These are phyloP conservation scores for Callocephalon fimbriatum DNA, from an alignment of 2,113 vertebrate species.

Conservation along the genomic window DNA sequence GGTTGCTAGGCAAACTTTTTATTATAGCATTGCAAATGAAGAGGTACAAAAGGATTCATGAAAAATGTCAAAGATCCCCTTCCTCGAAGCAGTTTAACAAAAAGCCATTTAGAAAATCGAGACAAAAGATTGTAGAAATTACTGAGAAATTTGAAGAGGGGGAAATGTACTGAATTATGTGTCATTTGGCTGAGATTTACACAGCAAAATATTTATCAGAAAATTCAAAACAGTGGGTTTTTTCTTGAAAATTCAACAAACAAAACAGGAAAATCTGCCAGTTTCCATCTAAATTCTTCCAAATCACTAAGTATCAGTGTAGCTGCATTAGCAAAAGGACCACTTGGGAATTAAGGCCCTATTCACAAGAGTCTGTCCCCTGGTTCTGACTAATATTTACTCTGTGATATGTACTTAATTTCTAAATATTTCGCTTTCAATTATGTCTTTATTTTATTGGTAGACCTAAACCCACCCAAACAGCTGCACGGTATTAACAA, in stretches of 20 bases:
- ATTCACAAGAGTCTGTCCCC: not conserved
- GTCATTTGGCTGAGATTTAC: not conserved
- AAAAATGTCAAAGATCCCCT: not conserved
- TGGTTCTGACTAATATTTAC: not conserved
- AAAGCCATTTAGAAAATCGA: constrained; percentile 23
- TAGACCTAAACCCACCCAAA: not conserved
- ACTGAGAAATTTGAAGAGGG: not conserved
- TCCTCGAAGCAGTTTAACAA: not conserved
- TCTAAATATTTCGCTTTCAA: not conserved
- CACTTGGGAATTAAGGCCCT: not conserved
- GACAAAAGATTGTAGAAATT: not conserved
- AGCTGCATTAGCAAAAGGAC: not conserved
- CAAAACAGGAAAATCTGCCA: constrained; percentile 31
- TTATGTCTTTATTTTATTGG: not conserved
- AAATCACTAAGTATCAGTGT: not conserved
- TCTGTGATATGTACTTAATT: not conserved
- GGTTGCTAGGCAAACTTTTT: constrained; percentile 38
- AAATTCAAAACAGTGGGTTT: constrained; percentile 21
- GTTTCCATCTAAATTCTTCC: not conserved
- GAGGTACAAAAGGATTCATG: not conserved
- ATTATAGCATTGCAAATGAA: not conserved
- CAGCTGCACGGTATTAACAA: not conserved
- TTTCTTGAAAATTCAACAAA: constrained; percentile 22
- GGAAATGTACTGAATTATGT: not conserved
- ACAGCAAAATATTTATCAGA: constrained; percentile 38